Percentiles rank a stretch among this genome's conserved stretches.
These are phyloP conservation scores for Enteromius afrohamiltoni DNA, from an alignment of 2,797 vertebrate species.

Conservation along the genomic window DNA sequence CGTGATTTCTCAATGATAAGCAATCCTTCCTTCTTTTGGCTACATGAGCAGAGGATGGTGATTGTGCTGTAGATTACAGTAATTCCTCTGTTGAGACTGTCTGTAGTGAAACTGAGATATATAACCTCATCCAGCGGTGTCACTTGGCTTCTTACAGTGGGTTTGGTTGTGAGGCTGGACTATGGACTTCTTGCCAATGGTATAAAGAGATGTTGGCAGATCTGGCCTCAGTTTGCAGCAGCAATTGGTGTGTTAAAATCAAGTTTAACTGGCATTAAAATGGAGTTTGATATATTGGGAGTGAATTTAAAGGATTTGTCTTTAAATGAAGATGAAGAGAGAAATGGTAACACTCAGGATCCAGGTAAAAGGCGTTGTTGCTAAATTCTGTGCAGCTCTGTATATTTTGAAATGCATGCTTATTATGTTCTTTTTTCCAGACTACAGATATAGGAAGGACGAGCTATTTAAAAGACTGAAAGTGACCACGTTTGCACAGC, in stretches of 20 bases:
- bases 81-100: slow-evolving; percentile 77
- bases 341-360: slow-evolving; percentile 49
- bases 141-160: slow-evolving; percentile 37
- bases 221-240: slow-evolving; percentile 3
- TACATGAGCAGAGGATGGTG: slow-evolving; percentile 18
- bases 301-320: slow-evolving; percentile 48
- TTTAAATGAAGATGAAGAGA: slow-evolving; percentile 49
- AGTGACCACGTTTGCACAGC: slow-evolving; percentile 92
- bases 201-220: slow-evolving; percentile 56
- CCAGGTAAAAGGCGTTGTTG: slow-evolving; percentile 55
- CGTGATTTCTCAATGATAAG: slow-evolving; percentile 79
- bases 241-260: slow-evolving; percentile 1
- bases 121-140: slow-evolving; percentile 41
- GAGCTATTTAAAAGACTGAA: slow-evolving; percentile 96
- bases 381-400: not conserved
- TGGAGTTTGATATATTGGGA: slow-evolving; percentile 51
- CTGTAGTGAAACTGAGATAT: slow-evolving; percentile 67
- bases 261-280: slow-evolving; percentile 6
- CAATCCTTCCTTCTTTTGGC: slow-evolving; percentile 68
- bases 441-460: slow-evolving; percentile 93
- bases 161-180: slow-evolving; percentile 46
- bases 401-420: not conserved
- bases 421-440: slow-evolving; percentile 69
- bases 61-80: slow-evolving; percentile 73
- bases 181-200: slow-evolving; percentile 38